A percentile compares a stretch with the other conserved stretches of the same genome.
These are phyloP conservation scores for Protophormia terraenovae DNA, from an alignment of 2,888 invertebrate species.

Conservation along the genomic window DNA sequence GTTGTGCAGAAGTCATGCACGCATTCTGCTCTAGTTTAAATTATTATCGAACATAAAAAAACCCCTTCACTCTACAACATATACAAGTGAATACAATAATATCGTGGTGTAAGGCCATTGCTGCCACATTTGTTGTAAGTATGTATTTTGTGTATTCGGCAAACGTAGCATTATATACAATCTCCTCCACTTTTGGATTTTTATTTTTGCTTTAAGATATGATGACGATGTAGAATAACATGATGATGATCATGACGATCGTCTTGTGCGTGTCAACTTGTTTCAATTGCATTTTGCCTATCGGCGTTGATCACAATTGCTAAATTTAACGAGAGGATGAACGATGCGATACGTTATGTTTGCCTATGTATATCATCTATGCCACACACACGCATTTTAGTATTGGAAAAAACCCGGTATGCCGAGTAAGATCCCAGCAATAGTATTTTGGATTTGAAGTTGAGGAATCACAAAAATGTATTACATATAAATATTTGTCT, in stretches of 20 bases:
- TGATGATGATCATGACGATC: slow-evolving; percentile 37
- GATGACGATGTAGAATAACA: not conserved
- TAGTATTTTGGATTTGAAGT: not conserved
- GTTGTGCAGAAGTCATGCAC: slow-evolving; percentile 57
- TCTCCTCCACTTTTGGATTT: slow-evolving; percentile 42
- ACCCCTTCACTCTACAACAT: slow-evolving; percentile 28
- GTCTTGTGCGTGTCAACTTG: slow-evolving; percentile 61
- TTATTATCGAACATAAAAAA: slow-evolving; percentile 28
- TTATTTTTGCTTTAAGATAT: not conserved
- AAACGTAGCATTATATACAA: slow-evolving; percentile 33
- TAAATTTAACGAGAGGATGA: slow-evolving; percentile 64
- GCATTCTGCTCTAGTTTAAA: slow-evolving; percentile 60
- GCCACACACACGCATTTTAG: slow-evolving; percentile 60
- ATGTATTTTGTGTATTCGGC: not conserved
- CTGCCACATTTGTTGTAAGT: slow-evolving; percentile 1
- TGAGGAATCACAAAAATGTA: no score
- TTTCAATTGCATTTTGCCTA: slow-evolving; percentile 60
- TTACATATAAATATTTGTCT: no score
- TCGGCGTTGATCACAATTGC: slow-evolving; percentile 69
- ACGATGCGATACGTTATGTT: slow-evolving; percentile 51
- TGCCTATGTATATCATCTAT: slow-evolving; percentile 33
- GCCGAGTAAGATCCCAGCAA: slow-evolving; percentile 2
- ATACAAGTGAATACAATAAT: not conserved
- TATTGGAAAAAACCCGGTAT: slow-evolving; percentile 4
- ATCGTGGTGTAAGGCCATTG: not conserved